These are phyloP conservation scores for Pluvianellus socialis DNA, from an alignment of 2,113 vertebrate species.

Conservation along the genomic window DNA sequence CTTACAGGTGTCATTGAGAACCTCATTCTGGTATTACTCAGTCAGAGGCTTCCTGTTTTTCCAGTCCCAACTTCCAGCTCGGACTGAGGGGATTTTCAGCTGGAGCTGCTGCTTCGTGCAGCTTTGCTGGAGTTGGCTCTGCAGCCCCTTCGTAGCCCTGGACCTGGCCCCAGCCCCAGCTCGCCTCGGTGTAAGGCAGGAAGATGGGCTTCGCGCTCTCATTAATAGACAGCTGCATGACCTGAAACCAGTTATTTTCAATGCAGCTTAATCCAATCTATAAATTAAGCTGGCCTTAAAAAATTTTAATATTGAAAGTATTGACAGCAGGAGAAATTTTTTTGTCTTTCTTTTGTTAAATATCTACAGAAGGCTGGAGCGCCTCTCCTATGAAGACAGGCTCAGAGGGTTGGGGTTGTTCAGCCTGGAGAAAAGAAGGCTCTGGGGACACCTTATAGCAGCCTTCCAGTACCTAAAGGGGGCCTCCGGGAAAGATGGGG, in stretches of 20 bases:
- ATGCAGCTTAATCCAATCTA: not conserved
- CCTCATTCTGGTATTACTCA: not conserved
- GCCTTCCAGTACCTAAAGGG: not conserved
- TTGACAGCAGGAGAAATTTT: not conserved
- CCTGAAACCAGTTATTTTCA: not conserved
- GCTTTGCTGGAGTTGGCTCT: not conserved
- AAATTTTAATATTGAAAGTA: not conserved
- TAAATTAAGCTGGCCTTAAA: not conserved
- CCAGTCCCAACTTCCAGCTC: no score
- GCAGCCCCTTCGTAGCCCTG: rapidly evolving
- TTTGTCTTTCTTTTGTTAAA: not conserved
- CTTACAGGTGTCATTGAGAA: not conserved
- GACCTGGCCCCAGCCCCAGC: not conserved
- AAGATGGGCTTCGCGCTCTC: not conserved
- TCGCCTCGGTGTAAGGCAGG: not conserved
- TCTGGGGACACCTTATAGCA: not conserved
- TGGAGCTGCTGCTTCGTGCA: rapidly evolving
- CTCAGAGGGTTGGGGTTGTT: not conserved
- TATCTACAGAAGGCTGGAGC: not conserved
- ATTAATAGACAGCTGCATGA: not conserved
- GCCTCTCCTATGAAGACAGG: not conserved
- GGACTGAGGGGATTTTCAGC: not conserved
- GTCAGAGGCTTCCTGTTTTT: not conserved
- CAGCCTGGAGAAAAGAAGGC: not conserved
- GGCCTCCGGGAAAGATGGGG: not conserved